Evolutionary conservation across 2,888 invertebrate genomes (phyloP).

Genomic region (Keiferia lycopersicella): DNA sequence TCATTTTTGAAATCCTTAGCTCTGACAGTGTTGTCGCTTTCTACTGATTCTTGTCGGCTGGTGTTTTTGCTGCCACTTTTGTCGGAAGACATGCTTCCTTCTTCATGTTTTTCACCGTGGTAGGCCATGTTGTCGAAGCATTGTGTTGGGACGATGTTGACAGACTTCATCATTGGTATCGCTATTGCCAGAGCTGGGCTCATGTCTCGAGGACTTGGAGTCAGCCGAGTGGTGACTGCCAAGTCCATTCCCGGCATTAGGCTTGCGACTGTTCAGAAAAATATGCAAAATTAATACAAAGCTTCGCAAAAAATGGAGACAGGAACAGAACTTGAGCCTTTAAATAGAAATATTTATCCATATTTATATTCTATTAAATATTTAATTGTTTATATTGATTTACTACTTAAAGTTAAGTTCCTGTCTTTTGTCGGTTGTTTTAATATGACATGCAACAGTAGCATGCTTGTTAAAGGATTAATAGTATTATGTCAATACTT

Average conservation of each 20-base stretch:
- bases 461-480: neutral
- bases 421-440: neutral
- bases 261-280: constrained; percentile 68
- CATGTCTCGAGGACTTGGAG: constrained; percentile 85
- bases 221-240: constrained; percentile 83
- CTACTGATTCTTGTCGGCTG: constrained; percentile 62
- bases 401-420: neutral
- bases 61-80: constrained; percentile 53
- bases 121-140: constrained; percentile 78
- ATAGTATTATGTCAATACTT: neutral
- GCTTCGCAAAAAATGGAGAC: neutral
- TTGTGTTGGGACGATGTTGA: constrained; percentile 72
- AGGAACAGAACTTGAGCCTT: constrained; percentile 13
- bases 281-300: constrained; percentile 10
- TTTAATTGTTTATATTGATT: too few relatives aligned
- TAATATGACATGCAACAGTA: neutral
- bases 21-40: constrained; percentile 64
- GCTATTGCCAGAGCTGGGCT: constrained; percentile 84
- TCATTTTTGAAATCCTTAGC: constrained; percentile 68
- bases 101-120: constrained; percentile 62
- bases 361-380: too few relatives aligned
- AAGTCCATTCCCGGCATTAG: constrained; percentile 82
- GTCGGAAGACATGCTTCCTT: constrained; percentile 44
- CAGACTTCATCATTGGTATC: constrained; percentile 82
- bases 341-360: too few relatives aligned